phyloP scores from a whole-genome alignment of 2,797 vertebrate genomes.

The Gambelia wislizenii region DNA sequence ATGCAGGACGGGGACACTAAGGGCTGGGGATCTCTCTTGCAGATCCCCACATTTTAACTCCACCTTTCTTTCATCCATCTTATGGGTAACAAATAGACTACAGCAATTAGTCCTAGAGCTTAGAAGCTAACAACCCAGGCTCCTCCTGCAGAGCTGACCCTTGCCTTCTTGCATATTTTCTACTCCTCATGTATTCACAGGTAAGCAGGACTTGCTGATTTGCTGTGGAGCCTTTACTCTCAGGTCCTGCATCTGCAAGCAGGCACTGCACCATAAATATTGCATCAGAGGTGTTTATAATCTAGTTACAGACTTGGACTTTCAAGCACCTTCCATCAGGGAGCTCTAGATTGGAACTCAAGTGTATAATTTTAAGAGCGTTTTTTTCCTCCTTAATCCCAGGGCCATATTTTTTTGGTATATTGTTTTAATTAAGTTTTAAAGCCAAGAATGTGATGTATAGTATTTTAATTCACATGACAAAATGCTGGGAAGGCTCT shows the following conservation, averaged over 20 bases:
- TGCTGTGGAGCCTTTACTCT: neutral
- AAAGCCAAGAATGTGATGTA: conserved; percentile 68
- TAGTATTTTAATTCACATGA: conserved; percentile 67
- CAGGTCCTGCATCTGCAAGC: conserved; percentile 59
- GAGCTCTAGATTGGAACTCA: conserved; percentile 69
- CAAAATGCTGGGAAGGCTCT: conserved; percentile 54
- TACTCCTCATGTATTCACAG: neutral
- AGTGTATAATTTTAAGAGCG: conserved; percentile 73
- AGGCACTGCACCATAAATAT: conserved; percentile 65
- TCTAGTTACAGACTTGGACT: conserved; percentile 55
- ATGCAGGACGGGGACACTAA: neutral
- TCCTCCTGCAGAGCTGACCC: neutral
- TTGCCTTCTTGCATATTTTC: neutral
- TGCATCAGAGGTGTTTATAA: conserved; percentile 60
- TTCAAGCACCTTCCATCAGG: conserved; percentile 60
- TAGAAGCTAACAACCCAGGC: neutral
- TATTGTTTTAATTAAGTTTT: conserved; percentile 79
- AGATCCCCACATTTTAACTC: neutral
- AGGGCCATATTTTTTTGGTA: conserved; percentile 72
- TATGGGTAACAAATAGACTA: neutral
- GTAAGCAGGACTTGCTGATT: conserved; percentile 39
- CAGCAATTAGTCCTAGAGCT: neutral
- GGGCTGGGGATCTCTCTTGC: neutral
- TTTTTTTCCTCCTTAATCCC: conserved; percentile 70
- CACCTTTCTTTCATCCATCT: neutral